Percentiles rank a stretch among this genome's conserved stretches.
These are phyloP conservation scores for Gallinago solitaria DNA, from an alignment of 2,797 vertebrate species.

Conservation along the genomic window DNA sequence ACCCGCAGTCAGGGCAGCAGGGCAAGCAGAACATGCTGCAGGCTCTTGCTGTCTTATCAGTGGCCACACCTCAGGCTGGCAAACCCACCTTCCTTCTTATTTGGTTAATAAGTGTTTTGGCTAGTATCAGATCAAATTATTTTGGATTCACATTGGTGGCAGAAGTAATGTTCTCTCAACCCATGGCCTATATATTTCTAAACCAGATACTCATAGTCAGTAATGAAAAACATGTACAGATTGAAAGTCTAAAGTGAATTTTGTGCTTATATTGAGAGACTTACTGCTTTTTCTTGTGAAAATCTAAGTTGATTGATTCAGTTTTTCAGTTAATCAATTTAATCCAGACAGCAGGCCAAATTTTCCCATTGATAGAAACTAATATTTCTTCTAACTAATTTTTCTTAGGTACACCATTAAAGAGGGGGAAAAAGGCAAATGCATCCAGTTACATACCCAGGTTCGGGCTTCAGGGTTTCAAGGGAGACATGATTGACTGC, in stretches of 20 bases:
- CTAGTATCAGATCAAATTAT: neutral
- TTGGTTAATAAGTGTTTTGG: neutral
- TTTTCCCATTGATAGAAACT: constrained; percentile 20
- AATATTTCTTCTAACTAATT: constrained; percentile 37
- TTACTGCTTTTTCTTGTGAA: neutral
- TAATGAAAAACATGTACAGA: fast-evolving
- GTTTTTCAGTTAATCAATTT: constrained; percentile 24
- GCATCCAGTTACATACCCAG: constrained; percentile 2
- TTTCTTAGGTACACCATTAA: constrained; percentile 32
- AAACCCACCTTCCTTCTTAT: neutral
- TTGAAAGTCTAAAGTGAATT: neutral
- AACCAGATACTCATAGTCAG: neutral
- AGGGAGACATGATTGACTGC: neutral
- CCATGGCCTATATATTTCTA: neutral
- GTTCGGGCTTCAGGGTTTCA: neutral
- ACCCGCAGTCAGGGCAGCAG: no score
- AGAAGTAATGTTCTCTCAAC: neutral
- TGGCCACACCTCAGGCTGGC: neutral
- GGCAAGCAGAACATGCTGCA: fast-evolving
- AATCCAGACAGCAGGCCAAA: neutral
- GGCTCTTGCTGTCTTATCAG: neutral
- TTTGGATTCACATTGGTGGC: neutral
- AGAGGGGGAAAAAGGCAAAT: neutral
- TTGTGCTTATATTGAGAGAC: neutral
- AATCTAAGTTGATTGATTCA: constrained; percentile 6